Evolutionary conservation across 2,797 vertebrate genomes (phyloP), one percentile per base, ranked within the genome.

Genomic region (Gallinago nigripennis): DNA sequence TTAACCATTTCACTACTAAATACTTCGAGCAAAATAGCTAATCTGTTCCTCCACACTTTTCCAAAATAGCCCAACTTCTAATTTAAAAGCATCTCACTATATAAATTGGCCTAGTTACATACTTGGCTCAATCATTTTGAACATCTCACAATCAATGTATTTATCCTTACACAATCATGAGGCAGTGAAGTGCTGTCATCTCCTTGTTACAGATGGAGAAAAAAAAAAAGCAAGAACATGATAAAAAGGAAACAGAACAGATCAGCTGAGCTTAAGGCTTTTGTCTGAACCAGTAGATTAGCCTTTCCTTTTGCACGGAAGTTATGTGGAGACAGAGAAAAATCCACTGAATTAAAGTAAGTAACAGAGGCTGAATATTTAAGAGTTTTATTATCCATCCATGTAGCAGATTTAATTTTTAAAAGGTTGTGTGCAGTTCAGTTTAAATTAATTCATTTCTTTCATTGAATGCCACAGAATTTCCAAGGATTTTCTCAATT

Each of bases 271-370:
- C 31, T 94, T 92, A 94, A 94, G 68, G 35, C 81, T 95, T 88
- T 94, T 87, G 88, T 93, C 91, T 97, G 95, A 96, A 95, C 33
- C 68, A 33, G 57, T 61, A 92, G 91, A 92, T 95, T 88, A 95
- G 58, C 57, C 43, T 89, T 87, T 58, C 75, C 41, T 90, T 80
- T 92, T 81, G 69, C 65, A 90, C 1, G 15, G 84, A 93, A 95
- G 91, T 90, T 88, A 65, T 78, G 75, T 43, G 73, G 78, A 91
- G 78, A 92, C 75, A 95, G 90, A 0, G 3, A 90, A 95, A 94
- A 95, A 92, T 93, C 90, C 72, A 5, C 61, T 68, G 75, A 88
- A 96, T 94, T 92, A 90, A 92, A 92, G 45, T 78, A 92, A 92
- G 93, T 75, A 79, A 76, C 11, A 53, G 33, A 91, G 51, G 60